A percentile compares a stretch with the other conserved stretches of the same genome.
Evolutionary conservation across 35 echinoderm and acorn worm genomes (phyloP).

Genomic region (Acanthaster planci): DNA sequence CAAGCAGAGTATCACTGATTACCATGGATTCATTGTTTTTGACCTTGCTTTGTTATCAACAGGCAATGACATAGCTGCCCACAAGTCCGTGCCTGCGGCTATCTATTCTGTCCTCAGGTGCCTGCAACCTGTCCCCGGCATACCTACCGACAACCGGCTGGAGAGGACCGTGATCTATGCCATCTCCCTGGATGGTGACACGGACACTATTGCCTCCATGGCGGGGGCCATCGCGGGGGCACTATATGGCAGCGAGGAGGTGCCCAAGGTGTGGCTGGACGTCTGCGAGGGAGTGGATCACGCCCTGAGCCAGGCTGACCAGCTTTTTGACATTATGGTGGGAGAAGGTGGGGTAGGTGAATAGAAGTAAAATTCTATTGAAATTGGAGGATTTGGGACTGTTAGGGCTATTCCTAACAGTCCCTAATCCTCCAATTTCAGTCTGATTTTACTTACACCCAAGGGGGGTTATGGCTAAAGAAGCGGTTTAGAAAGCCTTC

Average conservation of each 20-base stretch:
- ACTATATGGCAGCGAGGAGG: slow-evolving; percentile 73
- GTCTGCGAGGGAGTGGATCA: slow-evolving; percentile 74
- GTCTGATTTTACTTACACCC: too few relatives aligned
- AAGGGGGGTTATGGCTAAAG: too few relatives aligned
- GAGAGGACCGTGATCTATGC: slow-evolving; percentile 92
- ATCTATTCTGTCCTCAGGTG: slow-evolving; percentile 82
- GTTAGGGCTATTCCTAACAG: too few relatives aligned
- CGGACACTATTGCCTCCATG: slow-evolving; percentile 95
- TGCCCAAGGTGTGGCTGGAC: slow-evolving; percentile 69
- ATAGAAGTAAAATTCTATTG: not conserved
- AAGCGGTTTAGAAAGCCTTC: too few relatives aligned
- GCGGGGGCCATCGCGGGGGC: slow-evolving; percentile 96
- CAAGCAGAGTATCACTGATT: too few relatives aligned
- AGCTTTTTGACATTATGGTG: slow-evolving; percentile 57
- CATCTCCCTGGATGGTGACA: slow-evolving; percentile 88
- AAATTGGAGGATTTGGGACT: too few relatives aligned
- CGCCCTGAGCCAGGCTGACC: slow-evolving; percentile 68
- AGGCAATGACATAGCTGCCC: slow-evolving; percentile 84
- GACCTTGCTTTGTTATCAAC: not conserved
- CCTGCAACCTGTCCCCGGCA: slow-evolving; percentile 42
- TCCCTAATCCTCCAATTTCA: too few relatives aligned
- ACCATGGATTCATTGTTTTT: not conserved
- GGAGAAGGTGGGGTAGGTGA: not conserved
- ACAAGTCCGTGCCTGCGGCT: slow-evolving; percentile 76
- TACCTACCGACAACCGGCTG: slow-evolving; percentile 48